Percentiles rank a stretch among this genome's conserved stretches.
phyloP scores from a whole-genome alignment of 2,797 vertebrate genomes.

The Furcifer pardalis region DNA sequence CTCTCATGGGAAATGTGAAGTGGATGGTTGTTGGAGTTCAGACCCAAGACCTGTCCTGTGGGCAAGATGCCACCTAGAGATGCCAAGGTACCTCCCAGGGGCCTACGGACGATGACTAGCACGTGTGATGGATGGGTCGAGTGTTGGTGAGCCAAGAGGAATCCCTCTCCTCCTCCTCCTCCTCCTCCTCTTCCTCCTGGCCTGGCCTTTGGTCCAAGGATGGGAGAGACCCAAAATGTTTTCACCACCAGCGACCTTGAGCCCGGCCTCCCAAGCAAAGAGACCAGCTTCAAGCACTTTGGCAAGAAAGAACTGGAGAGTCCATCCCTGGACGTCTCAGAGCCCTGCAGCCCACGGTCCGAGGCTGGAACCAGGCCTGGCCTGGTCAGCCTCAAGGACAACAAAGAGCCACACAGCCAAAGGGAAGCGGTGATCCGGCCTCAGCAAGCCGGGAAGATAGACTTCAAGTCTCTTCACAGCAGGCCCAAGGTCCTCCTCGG shows the following conservation, averaged over 20 bases:
- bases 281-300: conserved; percentile 77
- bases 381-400: conserved; percentile 77
- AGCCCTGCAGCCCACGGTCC: conserved; percentile 58
- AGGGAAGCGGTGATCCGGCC: conserved; percentile 90
- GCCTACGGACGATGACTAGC: conserved; percentile 70
- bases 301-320: conserved; percentile 78
- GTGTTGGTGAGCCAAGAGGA: conserved; percentile 75
- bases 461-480: conserved; percentile 87
- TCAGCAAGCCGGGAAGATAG: conserved; percentile 86
- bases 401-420: conserved; percentile 84
- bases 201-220: conserved; percentile 78
- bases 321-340: conserved; percentile 33
- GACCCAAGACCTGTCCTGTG: background rate
- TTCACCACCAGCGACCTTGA: conserved; percentile 81
- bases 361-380: conserved; percentile 61
- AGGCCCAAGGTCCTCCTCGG: conserved; percentile 79
- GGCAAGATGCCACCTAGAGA: conserved; percentile 26
- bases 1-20: conserved; percentile 56
- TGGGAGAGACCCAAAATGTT: conserved; percentile 89
- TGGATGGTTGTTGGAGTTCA: background rate
- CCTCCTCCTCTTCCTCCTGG: conserved; percentile 72
- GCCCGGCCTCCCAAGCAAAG: conserved; percentile 80
- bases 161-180: conserved; percentile 63
- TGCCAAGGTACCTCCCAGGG: conserved; percentile 15
- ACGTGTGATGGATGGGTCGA: conserved; percentile 72